Evolutionary conservation across 53 echinoderm and acorn worm species (phyloP).

Genomic region (Holothuria scabra): DNA sequence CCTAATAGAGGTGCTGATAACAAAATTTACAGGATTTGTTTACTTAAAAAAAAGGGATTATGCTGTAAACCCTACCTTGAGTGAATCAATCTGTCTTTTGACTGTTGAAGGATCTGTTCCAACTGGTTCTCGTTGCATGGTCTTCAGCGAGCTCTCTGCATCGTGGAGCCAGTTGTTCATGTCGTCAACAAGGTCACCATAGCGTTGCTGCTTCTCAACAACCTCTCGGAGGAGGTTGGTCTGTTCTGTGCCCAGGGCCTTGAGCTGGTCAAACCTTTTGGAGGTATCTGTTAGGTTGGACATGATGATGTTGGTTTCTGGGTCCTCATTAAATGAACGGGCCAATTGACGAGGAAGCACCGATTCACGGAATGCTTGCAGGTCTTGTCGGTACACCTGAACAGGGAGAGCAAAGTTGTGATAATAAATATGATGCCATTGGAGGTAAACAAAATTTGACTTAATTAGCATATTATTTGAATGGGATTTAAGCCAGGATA

Average conservation of each 20-base stretch:
- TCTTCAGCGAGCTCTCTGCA: slow-evolving; percentile 78
- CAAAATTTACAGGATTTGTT: too few species aligned
- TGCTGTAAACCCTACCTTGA: slow-evolving; percentile 68
- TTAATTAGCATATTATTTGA: neutral
- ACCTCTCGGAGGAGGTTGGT: slow-evolving; percentile 78
- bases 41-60: too few species aligned
- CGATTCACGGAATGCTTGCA: slow-evolving; percentile 85
- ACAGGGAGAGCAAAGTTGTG: neutral
- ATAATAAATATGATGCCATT: neutral
- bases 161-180: slow-evolving; percentile 84
- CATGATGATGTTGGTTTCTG: slow-evolving; percentile 77
- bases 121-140: slow-evolving; percentile 79
- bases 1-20: too few species aligned
- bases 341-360: slow-evolving; percentile 90
- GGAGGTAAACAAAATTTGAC: neutral
- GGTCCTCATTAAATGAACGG: slow-evolving; percentile 84
- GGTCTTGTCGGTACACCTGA: slow-evolving; percentile 86
- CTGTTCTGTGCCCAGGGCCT: slow-evolving; percentile 66
- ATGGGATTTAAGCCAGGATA: neutral
- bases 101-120: slow-evolving; percentile 88
- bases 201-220: slow-evolving; percentile 88
- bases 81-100: slow-evolving; percentile 91
- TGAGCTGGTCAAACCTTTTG: slow-evolving; percentile 82
- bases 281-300: slow-evolving; percentile 74
- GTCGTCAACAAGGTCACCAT: slow-evolving; percentile 78